Percentiles rank a stretch among this genome's conserved stretches.
Evolutionary conservation across 2,888 invertebrate species (phyloP).

Genomic region (Eurytoma californica): DNA sequence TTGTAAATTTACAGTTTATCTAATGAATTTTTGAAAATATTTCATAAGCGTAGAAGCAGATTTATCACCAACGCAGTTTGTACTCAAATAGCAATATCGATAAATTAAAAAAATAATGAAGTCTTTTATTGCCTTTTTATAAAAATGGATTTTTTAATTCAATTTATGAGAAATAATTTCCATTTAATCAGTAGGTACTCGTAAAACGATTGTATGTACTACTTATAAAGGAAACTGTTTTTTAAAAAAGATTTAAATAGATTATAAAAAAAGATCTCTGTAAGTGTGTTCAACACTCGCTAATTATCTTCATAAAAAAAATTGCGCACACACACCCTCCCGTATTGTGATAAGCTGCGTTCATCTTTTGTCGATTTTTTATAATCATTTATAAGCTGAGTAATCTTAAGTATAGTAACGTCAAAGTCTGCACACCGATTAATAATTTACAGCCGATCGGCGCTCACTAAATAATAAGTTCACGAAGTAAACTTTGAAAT

Average conservation of each 20-base stretch:
- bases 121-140: no score
- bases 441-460: background rate
- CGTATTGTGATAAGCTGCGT: slow-evolving; percentile 62
- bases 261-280: slow-evolving; percentile 45
- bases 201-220: no score
- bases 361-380: slow-evolving; percentile 47
- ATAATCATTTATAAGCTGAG: slow-evolving; percentile 24
- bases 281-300: slow-evolving; percentile 33
- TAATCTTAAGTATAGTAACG: slow-evolving; percentile 31
- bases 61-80: background rate
- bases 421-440: slow-evolving; percentile 16
- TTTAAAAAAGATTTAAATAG: background rate
- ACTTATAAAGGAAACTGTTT: background rate
- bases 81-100: background rate
- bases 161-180: no score
- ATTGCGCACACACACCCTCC: slow-evolving; percentile 48
- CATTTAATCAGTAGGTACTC: no score
- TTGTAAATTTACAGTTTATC: no score
- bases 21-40: no score
- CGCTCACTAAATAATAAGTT: background rate
- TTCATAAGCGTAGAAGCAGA: slow-evolving; percentile 9
- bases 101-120: background rate
- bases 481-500: background rate
- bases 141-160: no score
- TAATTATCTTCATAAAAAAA: slow-evolving; percentile 21